Evolutionary conservation across 37 sponge, comb jelly and placozoan species (phyloP).

Genomic region (Theonella swinhoei): DNA sequence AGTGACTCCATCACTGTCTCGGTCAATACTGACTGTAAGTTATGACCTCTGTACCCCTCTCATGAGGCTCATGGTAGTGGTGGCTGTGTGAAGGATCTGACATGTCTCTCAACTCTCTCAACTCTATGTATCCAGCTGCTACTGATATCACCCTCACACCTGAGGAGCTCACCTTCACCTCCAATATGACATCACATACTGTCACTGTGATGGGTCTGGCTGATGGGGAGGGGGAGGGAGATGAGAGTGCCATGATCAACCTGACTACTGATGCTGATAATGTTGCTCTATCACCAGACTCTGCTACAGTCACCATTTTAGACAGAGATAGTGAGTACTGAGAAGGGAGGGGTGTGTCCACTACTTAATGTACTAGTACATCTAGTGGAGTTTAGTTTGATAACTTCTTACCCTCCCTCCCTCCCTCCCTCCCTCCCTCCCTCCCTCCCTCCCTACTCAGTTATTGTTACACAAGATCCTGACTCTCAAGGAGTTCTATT

Average conservation of each 20-base stretch:
- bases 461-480: not conserved
- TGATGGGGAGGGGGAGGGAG: not conserved
- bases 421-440: no score
- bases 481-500: not conserved
- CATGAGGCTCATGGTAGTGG: no score
- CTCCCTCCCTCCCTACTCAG: no score
- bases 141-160: not conserved
- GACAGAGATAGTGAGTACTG: not conserved
- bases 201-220: not conserved
- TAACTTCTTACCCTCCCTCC: not conserved
- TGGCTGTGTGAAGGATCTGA: no score
- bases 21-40: no score
- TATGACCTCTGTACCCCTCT: no score
- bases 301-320: not conserved
- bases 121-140: no score
- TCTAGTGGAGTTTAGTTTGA: no score
- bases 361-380: not conserved
- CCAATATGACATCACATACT: not conserved
- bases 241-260: not conserved
- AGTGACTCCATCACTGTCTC: no score
- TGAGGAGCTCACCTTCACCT: not conserved
- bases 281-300: not conserved
- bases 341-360: no score
- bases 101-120: no score
- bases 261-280: not conserved